Percentiles rank a stretch among this genome's conserved stretches.
These are phyloP conservation scores for Conopomorpha cramerella DNA, from an alignment of 1,140 invertebrate species.

Conservation along the genomic window DNA sequence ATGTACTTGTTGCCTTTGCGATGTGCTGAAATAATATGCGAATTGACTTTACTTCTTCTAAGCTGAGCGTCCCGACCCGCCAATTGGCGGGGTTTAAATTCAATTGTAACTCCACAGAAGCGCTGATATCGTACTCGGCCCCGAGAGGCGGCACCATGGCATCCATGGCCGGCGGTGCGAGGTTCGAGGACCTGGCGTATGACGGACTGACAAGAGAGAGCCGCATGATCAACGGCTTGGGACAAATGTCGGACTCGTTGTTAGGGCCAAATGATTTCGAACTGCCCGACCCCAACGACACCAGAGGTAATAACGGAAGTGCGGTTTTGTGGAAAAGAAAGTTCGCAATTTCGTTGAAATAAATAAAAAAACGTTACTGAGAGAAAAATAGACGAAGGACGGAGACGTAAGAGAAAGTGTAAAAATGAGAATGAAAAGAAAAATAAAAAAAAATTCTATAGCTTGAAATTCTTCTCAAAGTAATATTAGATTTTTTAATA, in stretches of 20 bases:
- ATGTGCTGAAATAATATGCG: too few relatives aligned
- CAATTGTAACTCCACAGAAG: conserved; percentile 63
- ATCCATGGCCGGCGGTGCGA: conserved; percentile 74
- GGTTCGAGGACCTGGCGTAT: conserved; percentile 86
- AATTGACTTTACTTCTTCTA: too few relatives aligned
- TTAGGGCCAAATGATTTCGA: conserved; percentile 63
- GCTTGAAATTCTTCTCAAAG: too few relatives aligned
- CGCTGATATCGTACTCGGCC: conserved; percentile 76
- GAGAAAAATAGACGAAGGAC: too few relatives aligned
- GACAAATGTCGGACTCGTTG: conserved; percentile 80
- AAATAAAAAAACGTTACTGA: too few relatives aligned
- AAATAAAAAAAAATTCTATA: too few relatives aligned
- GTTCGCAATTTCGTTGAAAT: too few relatives aligned
- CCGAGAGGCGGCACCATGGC: conserved; percentile 76
- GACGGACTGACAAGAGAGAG: conserved; percentile 76
- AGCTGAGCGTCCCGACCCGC: too few relatives aligned
- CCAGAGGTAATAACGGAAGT: conserved; percentile 61
- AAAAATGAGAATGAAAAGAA: too few relatives aligned
- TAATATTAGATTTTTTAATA: too few relatives aligned
- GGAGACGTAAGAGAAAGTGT: too few relatives aligned
- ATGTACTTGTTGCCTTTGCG: background rate
- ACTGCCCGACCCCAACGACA: conserved; percentile 53
- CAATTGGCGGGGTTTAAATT: conserved; percentile 25
- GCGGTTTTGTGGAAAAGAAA: too few relatives aligned
- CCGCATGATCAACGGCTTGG: conserved; percentile 74